These are phyloP conservation scores for Noctua comes DNA, from an alignment of 2,888 invertebrate genomes.

Conservation along the genomic window DNA sequence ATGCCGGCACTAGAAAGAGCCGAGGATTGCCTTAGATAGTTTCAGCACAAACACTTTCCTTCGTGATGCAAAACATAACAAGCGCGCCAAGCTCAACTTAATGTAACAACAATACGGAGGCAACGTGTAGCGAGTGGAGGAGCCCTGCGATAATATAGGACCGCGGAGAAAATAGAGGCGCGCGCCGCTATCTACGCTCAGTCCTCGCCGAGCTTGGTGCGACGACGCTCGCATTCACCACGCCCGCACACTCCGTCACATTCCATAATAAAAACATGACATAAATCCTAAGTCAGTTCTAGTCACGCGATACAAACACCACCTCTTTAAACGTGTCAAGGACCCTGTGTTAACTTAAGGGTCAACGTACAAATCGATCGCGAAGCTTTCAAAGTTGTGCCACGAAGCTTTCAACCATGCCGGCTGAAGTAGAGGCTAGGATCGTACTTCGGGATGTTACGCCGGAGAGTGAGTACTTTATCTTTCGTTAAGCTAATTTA, in stretches of 20 bases:
- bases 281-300: conserved; percentile 59
- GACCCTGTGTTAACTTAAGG: conserved; percentile 26
- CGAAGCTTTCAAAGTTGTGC: conserved; percentile 59
- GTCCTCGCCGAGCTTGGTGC: conserved; percentile 60
- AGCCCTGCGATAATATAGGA: conserved; percentile 31
- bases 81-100: conserved; percentile 46
- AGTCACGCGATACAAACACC: conserved; percentile 50
- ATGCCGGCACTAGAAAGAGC: conserved; percentile 21
- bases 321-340: conserved; percentile 46
- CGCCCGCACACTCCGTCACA: conserved; percentile 26
- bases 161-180: conserved; percentile 56
- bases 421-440: conserved; percentile 81
- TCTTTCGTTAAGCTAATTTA: conserved; percentile 22
- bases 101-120: conserved; percentile 39
- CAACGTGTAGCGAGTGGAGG: conserved; percentile 24
- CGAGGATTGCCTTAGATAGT: conserved; percentile 36
- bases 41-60: conserved; percentile 45
- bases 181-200: conserved; percentile 43
- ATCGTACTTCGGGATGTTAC: conserved; percentile 85
- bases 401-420: conserved; percentile 74
- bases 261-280: conserved; percentile 67
- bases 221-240: conserved; percentile 62
- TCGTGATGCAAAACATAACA: conserved; percentile 56
- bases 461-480: conserved; percentile 83
- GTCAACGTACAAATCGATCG: conserved; percentile 50